Evolutionary conservation across 2,113 vertebrate genomes (phyloP).

Genomic region (Colistium nudipinnis): DNA sequence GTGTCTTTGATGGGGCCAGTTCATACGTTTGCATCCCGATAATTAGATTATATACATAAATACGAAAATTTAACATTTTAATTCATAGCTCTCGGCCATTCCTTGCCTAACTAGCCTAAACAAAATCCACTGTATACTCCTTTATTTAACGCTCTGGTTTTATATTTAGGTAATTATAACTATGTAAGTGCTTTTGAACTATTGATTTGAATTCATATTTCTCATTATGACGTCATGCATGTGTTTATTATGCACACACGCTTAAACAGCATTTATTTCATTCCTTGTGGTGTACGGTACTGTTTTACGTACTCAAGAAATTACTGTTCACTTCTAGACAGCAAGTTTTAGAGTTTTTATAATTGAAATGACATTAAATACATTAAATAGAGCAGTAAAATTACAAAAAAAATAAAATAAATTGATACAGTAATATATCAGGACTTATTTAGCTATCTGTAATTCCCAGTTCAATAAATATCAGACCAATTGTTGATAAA

Average conservation of each 20-base stretch:
- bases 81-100: no score
- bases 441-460: not conserved
- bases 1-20: conserved; percentile 31
- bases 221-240: no score
- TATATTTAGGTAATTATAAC: no score
- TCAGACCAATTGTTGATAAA: not conserved
- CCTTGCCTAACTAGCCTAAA: no score
- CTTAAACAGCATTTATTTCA: not conserved
- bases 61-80: no score
- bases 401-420: not conserved
- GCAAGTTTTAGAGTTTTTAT: no score
- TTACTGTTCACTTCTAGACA: not conserved
- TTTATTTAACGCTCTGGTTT: no score
- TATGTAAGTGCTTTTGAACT: no score
- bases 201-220: no score
- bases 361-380: no score
- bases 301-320: not conserved
- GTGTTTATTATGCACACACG: not conserved
- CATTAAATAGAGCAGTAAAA: not conserved
- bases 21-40: no score
- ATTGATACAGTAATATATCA: not conserved
- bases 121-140: no score
- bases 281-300: not conserved
- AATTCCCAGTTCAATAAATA: not conserved
- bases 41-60: not conserved